Evolutionary conservation across 2,888 invertebrate genomes (phyloP), one percentile per base, ranked within the genome.

Genomic region (Herminia tarsipennalis): DNA sequence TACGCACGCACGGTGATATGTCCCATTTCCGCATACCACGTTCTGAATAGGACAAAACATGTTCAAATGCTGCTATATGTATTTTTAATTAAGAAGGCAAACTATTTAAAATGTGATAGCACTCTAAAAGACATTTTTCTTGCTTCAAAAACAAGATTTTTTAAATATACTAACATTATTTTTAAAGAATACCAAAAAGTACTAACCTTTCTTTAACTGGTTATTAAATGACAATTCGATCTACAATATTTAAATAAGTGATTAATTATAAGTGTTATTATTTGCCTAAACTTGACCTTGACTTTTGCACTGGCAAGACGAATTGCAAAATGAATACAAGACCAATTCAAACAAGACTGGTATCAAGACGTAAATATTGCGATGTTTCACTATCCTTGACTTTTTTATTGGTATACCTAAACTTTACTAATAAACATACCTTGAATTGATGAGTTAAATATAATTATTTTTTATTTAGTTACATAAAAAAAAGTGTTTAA

Each of bases 341-440:
- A 56, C 50, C 39, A 54, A 62, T 57, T 40, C 42, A 56, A 59
- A 63, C 24, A 63, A 66, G 62, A 36, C 45, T 58, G 51, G 46
- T 58, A 55, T 56, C 10, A 29, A 36, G 22, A 34, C 8, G 8
- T 30, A 14, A 27, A 6, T 30, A 28, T 22, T 33, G 9, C 25
- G 28, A 30, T 41, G 28, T 5, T 34, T 45, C 40, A 13, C 10
- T 9, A 40, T 35, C 22, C 41, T 54, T 49, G 54, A 35, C 46
- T n/a, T 25, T 17, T n/a, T 4, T 9, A 12, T 13, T 13, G 5
- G 17, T 5, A 18, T 22, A 22, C 1, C n/a, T n/a, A n/a, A n/a
- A n/a, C n/a, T n/a, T n/a, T n/a, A n/a, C n/a, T n/a, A n/a, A n/a
- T n/a, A n/a, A n/a, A n/a, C n/a, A n/a, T n/a, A n/a, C n/a, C n/a